These are phyloP conservation scores for Asobara japonica DNA, from an alignment of 1,140 invertebrate species.

Conservation along the genomic window DNA sequence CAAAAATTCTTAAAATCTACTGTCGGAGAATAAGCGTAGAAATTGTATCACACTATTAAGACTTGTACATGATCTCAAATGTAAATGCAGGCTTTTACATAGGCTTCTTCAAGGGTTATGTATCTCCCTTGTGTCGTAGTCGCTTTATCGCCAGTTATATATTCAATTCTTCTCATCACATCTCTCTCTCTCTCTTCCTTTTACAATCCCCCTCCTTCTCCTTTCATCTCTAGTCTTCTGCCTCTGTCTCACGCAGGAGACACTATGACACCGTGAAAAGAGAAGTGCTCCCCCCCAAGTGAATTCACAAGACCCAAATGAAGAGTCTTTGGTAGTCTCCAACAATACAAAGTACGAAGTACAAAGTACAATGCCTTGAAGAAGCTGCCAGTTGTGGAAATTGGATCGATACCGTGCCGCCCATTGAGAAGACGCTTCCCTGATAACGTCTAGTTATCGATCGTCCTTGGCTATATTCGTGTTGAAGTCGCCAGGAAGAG, in stretches of 20 bases:
- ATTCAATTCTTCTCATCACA: not conserved
- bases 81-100: constrained; percentile 26
- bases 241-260: not conserved
- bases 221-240: not conserved
- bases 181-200: not conserved
- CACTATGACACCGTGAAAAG: not conserved
- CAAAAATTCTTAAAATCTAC: constrained; percentile 10
- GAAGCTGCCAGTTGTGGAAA: not conserved
- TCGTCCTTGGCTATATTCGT: constrained; percentile 6
- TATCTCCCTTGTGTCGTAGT: not conserved
- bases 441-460: constrained; percentile 1
- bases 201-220: not conserved
- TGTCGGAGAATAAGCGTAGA: constrained; percentile 32
- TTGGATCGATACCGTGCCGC: constrained; percentile 4
- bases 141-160: not conserved
- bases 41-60: constrained; percentile 32
- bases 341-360: not conserved
- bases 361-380: not conserved
- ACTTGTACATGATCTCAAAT: constrained; percentile 29
- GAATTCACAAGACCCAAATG: not conserved
- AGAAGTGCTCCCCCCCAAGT: not conserved
- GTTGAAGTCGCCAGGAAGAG: not conserved
- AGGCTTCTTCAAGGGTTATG: constrained; percentile 5
- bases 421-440: constrained; percentile 19
- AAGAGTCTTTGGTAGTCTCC: too few relatives aligned